A percentile compares a stretch with the other conserved stretches of the same genome.
These are phyloP conservation scores for Drosophila subpulchrella DNA, from an alignment of 1,140 invertebrate genomes.

Conservation along the genomic window DNA sequence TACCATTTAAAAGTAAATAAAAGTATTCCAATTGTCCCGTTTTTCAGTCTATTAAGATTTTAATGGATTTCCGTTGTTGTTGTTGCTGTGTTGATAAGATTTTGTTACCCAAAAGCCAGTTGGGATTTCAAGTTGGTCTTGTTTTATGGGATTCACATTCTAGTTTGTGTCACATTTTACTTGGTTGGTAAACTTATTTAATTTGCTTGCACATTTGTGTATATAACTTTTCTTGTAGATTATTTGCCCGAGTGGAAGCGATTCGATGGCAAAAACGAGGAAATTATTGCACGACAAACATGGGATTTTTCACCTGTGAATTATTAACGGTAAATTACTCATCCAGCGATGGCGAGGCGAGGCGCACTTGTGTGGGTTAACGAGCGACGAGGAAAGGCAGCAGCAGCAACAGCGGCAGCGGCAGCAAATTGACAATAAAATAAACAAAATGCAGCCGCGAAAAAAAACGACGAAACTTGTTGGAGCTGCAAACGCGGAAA, in stretches of 20 bases:
- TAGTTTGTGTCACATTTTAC: constrained; percentile 29
- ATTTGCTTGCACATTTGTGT: not conserved
- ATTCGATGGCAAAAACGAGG: constrained; percentile 9
- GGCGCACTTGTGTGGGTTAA: constrained; percentile 31
- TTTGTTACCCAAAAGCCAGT: constrained; percentile 26
- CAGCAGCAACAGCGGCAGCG: constrained; percentile 8
- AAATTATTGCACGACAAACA: constrained; percentile 66
- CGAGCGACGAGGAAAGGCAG: constrained; percentile 38
- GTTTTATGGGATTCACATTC: not conserved
- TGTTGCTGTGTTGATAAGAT: constrained; percentile 17
- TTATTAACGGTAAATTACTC: constrained; percentile 78
- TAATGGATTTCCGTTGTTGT: constrained; percentile 12
- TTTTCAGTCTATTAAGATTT: constrained; percentile 58
- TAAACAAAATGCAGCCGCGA: constrained; percentile 71
- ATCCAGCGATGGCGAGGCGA: constrained; percentile 19
- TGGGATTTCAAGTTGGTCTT: constrained; percentile 16
- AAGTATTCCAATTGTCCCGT: constrained; percentile 61
- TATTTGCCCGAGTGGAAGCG: not conserved
- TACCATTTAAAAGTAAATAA: constrained; percentile 60
- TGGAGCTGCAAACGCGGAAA: constrained; percentile 76
- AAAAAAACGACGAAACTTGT: constrained; percentile 61
- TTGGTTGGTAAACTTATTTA: not conserved
- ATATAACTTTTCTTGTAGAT: constrained; percentile 13
- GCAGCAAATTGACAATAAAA: constrained; percentile 71
- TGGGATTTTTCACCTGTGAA: constrained; percentile 67